These are phyloP conservation scores for Drosophila affinis DNA, from an alignment of 2,888 invertebrate species.

Conservation along the genomic window DNA sequence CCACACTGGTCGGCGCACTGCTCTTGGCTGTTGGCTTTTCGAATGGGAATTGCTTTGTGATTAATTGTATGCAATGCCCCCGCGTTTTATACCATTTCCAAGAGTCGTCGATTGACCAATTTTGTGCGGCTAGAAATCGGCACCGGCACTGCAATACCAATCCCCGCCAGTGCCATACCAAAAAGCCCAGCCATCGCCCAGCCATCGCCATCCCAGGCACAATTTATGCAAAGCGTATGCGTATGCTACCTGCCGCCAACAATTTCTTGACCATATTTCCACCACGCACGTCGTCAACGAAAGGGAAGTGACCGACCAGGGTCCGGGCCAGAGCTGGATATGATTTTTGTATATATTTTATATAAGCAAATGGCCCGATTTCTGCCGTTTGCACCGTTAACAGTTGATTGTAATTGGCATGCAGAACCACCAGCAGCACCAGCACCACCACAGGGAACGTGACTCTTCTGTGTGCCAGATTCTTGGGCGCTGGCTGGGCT, in stretches of 20 bases:
- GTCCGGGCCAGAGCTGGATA: conserved; percentile 47
- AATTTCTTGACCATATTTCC: conserved; percentile 77
- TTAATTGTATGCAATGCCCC: conserved; percentile 81
- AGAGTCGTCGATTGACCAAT: conserved; percentile 63
- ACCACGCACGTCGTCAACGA: conserved; percentile 72
- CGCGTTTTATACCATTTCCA: conserved; percentile 81
- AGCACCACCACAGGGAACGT: conserved; percentile 47
- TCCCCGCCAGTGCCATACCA: conserved; percentile 4
- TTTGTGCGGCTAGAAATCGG: conserved; percentile 75
- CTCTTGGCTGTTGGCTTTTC: conserved; percentile 79
- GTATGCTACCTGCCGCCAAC: conserved; percentile 58
- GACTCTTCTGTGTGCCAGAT: conserved; percentile 74
- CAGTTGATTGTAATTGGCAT: conserved; percentile 66
- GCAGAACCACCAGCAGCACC: conserved; percentile 43
- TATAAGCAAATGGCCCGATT: conserved; percentile 78
- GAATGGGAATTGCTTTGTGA: conserved; percentile 82
- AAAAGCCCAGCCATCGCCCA: neutral
- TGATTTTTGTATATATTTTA: conserved; percentile 67
- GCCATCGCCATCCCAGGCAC: conserved; percentile 7
- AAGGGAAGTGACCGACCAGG: conserved; percentile 75
- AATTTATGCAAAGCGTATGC: conserved; percentile 76
- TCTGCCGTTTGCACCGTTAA: conserved; percentile 57
- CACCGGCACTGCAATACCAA: conserved; percentile 53
- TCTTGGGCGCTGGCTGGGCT: conserved; percentile 31
- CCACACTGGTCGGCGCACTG: conserved; percentile 63